These are phyloP conservation scores for Orchesella flavescens DNA, from an alignment of 2,888 invertebrate species.

Conservation along the genomic window DNA sequence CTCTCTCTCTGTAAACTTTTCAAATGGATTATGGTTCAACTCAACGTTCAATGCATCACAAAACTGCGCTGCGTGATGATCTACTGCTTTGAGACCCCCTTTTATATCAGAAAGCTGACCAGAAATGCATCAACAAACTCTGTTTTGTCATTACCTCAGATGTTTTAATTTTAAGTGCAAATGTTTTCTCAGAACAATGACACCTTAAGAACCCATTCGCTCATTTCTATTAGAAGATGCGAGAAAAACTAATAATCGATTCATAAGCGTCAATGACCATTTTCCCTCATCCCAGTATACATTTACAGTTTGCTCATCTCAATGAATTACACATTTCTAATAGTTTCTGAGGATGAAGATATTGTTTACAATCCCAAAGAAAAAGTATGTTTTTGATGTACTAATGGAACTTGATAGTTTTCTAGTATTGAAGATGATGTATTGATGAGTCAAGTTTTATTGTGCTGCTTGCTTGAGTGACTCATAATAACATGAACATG, in stretches of 20 bases:
- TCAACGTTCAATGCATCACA: too few relatives aligned
- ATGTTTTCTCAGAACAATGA: conserved; percentile 6
- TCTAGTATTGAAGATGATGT: too few relatives aligned
- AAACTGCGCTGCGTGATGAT: background rate
- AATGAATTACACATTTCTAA: background rate
- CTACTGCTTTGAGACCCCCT: background rate
- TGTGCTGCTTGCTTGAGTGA: too few relatives aligned
- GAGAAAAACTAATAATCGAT: background rate
- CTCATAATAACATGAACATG: too few relatives aligned
- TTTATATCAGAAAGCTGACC: background rate
- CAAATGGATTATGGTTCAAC: background rate
- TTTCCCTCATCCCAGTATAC: background rate
- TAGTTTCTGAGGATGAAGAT: background rate
- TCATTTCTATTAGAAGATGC: background rate
- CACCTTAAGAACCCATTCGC: too few relatives aligned
- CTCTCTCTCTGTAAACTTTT: background rate
- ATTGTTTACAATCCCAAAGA: too few relatives aligned
- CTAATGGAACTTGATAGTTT: too few relatives aligned
- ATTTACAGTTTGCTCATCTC: background rate
- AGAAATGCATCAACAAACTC: background rate
- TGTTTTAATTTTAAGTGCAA: background rate
- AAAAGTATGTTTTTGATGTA: too few relatives aligned
- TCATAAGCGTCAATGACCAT: background rate
- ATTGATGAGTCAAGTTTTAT: too few relatives aligned
- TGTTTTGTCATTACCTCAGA: too few relatives aligned